Base-by-base conservation (phyloP, 2,113 vertebrate species). In the Tympanuchus pallidicinctus region DNA sequence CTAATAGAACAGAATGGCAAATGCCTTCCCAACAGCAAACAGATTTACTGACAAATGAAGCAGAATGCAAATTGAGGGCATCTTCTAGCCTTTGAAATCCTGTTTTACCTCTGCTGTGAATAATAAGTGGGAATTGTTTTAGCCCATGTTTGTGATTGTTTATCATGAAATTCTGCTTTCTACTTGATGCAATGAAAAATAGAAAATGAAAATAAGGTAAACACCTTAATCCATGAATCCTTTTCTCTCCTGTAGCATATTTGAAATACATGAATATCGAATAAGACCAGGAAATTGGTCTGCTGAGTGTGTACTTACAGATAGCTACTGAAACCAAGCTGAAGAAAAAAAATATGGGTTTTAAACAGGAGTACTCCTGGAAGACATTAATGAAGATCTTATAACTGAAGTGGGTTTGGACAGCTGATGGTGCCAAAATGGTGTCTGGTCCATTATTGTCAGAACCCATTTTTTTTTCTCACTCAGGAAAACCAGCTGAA, bases 1-100 rank as follows among this genome's bases (percentile, higher is more conserved):
- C 95, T 97, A 97, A 97, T 95, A 94, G 95, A 96, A 95, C 91
- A 92, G 96, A 82, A 97, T 95, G 96, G 92, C 80, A 96, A 97
- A 94, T 1, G 75, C 89, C 95, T 95, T 87, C 73, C 95, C 88
- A 93, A 95, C 89, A 94, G 95, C 94, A 95, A 97, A 95, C 92
- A 96, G 93, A 96, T 96, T 96, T 93, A 85, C 86, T 91, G 96
- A 94, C 90, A 96, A 97, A 97, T 88, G 93, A 95, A 96, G 90
- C 88, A 69, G 85, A 94, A 97, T 96, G 95, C 82, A 97, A 96
- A 97, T 96, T 97, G 92, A 92, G 94, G 95, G 90, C 92, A 95
- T 93, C 59, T 96, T 88, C 78, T 70, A 96, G 87, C 94, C 94
- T 95, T 97, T 96, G 96, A 97, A 95, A 96, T 92, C 61, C 86